These are phyloP conservation scores for Temnothorax unifasciatus DNA, from an alignment of 2,888 invertebrate species.

Conservation along the genomic window DNA sequence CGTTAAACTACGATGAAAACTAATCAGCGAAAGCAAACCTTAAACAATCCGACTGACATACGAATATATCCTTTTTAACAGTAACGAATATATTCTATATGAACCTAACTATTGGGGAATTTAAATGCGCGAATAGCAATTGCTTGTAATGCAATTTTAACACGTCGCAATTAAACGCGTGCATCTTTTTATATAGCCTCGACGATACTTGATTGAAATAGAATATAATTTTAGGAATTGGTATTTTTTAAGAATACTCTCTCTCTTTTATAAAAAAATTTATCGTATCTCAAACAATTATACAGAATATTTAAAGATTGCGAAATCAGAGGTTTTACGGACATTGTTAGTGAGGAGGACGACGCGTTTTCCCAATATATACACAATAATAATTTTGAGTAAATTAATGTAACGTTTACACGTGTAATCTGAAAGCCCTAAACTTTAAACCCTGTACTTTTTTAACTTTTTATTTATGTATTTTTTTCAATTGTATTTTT, in stretches of 20 bases:
- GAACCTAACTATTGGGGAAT: constrained; percentile 15
- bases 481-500: no score
- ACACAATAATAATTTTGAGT: no score
- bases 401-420: no score
- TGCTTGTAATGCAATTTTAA: constrained; percentile 6
- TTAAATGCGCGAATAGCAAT: constrained; percentile 13
- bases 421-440: no score
- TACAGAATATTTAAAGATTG: not conserved
- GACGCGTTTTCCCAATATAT: no score
- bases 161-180: not conserved
- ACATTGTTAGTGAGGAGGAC: no score
- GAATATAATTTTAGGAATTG: not conserved
- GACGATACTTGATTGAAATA: not conserved
- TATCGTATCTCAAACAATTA: not conserved
- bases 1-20: not conserved
- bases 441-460: no score
- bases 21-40: not conserved
- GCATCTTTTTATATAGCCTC: not conserved
- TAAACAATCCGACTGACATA: not conserved
- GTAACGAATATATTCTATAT: no score
- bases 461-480: no score
- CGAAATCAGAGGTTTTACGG: not conserved
- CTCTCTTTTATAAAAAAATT: not conserved
- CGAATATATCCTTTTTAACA: not conserved
- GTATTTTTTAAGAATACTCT: not conserved